phyloP scores from a whole-genome alignment of 1,140 invertebrate genomes.

The Helicoverpa armigera region DNA sequence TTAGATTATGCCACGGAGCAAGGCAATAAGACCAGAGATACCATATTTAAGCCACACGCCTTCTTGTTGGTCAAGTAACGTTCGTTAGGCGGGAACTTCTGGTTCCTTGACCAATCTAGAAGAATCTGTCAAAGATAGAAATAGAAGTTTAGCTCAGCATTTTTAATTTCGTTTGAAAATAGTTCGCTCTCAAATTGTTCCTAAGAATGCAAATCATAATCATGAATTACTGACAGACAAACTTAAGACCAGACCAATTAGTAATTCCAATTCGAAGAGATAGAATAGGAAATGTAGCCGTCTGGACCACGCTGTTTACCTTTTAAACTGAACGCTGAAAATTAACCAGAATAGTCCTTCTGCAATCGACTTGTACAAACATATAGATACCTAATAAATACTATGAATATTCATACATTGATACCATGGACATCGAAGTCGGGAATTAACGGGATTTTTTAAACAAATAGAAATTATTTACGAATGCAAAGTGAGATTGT shows the following conservation, averaged over 20 bases:
- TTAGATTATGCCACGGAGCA: too few species aligned
- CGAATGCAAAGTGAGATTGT: neutral
- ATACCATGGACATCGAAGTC: constrained; percentile 7
- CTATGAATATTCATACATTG: constrained; percentile 37
- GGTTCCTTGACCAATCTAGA: too few species aligned
- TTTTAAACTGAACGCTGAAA: neutral
- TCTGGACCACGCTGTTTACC: constrained; percentile 8
- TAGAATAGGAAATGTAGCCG: neutral
- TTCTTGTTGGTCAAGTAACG: too few species aligned
- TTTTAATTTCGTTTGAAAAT: neutral
- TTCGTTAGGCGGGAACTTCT: too few species aligned
- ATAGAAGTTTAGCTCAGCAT: too few species aligned
- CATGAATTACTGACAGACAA: neutral
- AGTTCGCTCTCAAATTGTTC: neutral
- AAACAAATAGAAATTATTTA: constrained; percentile 16
- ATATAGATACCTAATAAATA: constrained; percentile 21
- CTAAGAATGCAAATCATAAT: neutral
- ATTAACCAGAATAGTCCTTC: neutral
- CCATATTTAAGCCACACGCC: too few species aligned
- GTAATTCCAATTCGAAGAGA: constrained; percentile 14
- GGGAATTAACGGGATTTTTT: constrained; percentile 26
- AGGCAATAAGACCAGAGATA: too few species aligned
- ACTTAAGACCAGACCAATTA: neutral
- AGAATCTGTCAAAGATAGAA: too few species aligned
- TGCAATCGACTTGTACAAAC: neutral